Percentiles rank a stretch among this genome's conserved stretches.
Conservation (phyloP, 2,113 vertebrate species). For the Fukomys damarensis region DNA sequence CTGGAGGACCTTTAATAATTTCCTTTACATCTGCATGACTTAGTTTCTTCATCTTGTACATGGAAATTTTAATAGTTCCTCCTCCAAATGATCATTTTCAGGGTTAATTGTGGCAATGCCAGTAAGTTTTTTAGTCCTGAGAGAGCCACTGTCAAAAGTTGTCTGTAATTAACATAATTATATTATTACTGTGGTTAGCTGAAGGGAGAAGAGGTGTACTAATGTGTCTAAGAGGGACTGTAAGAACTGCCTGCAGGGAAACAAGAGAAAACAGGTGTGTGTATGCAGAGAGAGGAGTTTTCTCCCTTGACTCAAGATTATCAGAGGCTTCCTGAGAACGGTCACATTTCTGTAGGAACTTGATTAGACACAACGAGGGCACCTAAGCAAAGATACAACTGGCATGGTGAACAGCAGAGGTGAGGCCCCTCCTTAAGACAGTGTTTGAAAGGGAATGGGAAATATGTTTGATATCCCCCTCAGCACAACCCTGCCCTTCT, state of each 20-base stretch:
- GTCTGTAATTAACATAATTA: not conserved
- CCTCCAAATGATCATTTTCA: not conserved
- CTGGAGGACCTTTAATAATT: not conserved
- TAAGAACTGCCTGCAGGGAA: not conserved
- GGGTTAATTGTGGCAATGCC: not conserved
- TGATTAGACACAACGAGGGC: not conserved
- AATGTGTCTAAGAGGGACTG: not conserved
- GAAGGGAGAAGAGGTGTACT: not conserved
- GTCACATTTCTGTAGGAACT: not conserved
- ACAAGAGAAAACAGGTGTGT: not conserved
- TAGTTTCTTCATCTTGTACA: not conserved
- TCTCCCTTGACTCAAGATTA: not conserved
- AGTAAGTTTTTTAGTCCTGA: not conserved
- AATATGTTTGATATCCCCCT: not conserved
- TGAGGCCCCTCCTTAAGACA: not conserved
- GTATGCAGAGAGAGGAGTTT: not conserved
- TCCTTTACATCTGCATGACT: not conserved
- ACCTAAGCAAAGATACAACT: not conserved
- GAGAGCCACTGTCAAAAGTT: not conserved
- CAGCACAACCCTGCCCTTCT: not conserved
- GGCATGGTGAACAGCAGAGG: not conserved
- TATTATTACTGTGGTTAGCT: not conserved
- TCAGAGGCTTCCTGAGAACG: not conserved
- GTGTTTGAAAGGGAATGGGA: not conserved
- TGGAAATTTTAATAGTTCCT: not conserved